Conservation (phyloP, 2,888 invertebrate species). For the Ophion slaviceki region DNA sequence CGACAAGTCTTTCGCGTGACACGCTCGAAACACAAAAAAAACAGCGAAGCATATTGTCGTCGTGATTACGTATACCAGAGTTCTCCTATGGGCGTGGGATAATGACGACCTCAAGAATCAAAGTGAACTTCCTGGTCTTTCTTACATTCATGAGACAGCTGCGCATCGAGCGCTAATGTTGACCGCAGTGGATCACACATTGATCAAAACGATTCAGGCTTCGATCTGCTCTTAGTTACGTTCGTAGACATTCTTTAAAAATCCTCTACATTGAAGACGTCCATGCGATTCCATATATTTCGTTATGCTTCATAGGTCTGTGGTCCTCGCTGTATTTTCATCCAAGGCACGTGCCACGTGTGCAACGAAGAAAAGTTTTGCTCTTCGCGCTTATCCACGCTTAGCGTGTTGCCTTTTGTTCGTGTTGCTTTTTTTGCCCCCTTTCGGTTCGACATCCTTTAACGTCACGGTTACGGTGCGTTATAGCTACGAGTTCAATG, state of each 20-base stretch:
- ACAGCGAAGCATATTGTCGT: neutral
- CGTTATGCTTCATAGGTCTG: neutral
- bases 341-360: slow-evolving; percentile 58
- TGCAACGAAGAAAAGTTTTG: slow-evolving; percentile 46
- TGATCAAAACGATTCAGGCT: slow-evolving; percentile 27
- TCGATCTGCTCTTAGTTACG: slow-evolving; percentile 30
- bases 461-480: slow-evolving; percentile 49
- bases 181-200: neutral
- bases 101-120: slow-evolving; percentile 7
- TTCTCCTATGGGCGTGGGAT: neutral
- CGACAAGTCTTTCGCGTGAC: slow-evolving; percentile 34
- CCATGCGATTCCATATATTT: neutral
- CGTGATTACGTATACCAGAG: neutral
- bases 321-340: slow-evolving; percentile 17
- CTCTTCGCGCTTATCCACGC: slow-evolving; percentile 32
- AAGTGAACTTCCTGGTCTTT: slow-evolving; percentile 23
- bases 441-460: slow-evolving; percentile 45
- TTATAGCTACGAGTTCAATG: slow-evolving; percentile 59
- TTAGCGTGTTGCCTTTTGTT: slow-evolving; percentile 55
- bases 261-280: neutral
- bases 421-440: slow-evolving; percentile 14
- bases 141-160: neutral
- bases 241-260: slow-evolving; percentile 7
- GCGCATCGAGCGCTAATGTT: neutral
- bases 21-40: neutral